Base-by-base conservation (phyloP, 2,797 vertebrate genomes). In the Esox lucius region DNA sequence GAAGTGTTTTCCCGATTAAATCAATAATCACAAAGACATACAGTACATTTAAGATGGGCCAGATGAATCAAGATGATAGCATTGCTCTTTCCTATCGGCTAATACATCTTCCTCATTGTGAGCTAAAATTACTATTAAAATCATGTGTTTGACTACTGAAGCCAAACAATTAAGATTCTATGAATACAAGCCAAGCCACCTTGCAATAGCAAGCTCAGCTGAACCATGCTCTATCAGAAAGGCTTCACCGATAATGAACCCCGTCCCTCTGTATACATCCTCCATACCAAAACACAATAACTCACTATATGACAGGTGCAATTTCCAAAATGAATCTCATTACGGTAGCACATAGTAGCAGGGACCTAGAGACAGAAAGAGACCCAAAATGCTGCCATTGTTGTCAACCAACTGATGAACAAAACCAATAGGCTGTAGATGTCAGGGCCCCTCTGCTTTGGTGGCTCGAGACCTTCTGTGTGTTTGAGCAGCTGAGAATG, bases 291-390 rank as follows among this genome's bases (percentile, higher is more conserved):
- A 78, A 76, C 75, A 85, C 81, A 86, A 91, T 91, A 91, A 91
- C 78, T 92, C 90, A 90, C 69, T 71, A 76, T 26, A 69, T 80
- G 88, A 91, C 90, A 87, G 85, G 87, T 87, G 85, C 86, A 83
- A 88, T 91, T 88, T 86, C 81, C 80, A 74, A 79, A 83, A 76
- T 82, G 88, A 89, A 92, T 90, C 86, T 89, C 87, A 92, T 91
- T 88, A 90, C 3, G 61, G 8, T 17, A 67, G 51, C 15, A 74
- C 81, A 46, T 46, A 61, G 56, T 76, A 78, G 66, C 74, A 78
- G 70, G 28, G 68, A 73, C 83, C 81, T 75, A 74, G 35, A 56
- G 65, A 70, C 53, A 59, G 53, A 59, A n/a, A 59, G 53, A 71
- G 42, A 15, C 7, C 19, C 64, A 72, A n/a, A 67, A 83, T 78